Evolutionary conservation across 2,113 vertebrate species (phyloP).

Genomic region (Siniperca chuatsi): DNA sequence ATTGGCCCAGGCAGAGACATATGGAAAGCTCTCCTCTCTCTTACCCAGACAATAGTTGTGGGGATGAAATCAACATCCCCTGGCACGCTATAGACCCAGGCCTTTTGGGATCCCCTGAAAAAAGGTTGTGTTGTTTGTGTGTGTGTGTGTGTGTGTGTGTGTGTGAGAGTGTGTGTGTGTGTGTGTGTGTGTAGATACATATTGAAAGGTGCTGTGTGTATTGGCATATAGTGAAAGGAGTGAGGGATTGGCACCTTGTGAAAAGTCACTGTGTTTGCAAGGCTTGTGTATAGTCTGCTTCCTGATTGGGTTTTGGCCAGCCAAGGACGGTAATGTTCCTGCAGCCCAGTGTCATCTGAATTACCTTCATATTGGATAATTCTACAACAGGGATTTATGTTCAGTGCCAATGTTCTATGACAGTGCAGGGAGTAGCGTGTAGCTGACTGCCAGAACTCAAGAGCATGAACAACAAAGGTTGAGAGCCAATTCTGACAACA

Average conservation of each 20-base stretch:
- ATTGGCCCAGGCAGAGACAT: constrained; percentile 54
- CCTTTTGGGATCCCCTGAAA: constrained; percentile 11
- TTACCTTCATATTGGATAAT: not conserved
- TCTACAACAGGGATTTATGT: not conserved
- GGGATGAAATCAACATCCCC: constrained; percentile 22
- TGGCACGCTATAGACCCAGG: constrained; percentile 23
- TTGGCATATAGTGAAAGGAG: constrained; percentile 51
- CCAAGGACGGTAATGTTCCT: not conserved
- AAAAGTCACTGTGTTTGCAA: constrained; percentile 32
- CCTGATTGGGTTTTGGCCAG: constrained; percentile 13
- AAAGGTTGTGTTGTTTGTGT: not conserved
- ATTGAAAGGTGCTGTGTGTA: constrained; percentile 26
- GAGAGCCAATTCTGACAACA: no score
- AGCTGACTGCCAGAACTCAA: no score
- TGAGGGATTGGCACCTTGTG: constrained; percentile 28
- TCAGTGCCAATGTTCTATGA: not conserved
- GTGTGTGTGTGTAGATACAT: constrained; percentile 7
- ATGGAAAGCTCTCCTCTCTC: constrained; percentile 30
- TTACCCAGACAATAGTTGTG: constrained; percentile 35
- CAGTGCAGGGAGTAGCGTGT: not conserved
- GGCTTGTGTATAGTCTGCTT: not conserved
- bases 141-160: constrained; percentile 28
- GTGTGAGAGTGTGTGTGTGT: constrained; percentile 4
- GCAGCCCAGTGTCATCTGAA: not conserved
- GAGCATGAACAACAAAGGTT: no score